Base-by-base conservation (phyloP, 2,888 invertebrate species). In the Trachelus stipa region DNA sequence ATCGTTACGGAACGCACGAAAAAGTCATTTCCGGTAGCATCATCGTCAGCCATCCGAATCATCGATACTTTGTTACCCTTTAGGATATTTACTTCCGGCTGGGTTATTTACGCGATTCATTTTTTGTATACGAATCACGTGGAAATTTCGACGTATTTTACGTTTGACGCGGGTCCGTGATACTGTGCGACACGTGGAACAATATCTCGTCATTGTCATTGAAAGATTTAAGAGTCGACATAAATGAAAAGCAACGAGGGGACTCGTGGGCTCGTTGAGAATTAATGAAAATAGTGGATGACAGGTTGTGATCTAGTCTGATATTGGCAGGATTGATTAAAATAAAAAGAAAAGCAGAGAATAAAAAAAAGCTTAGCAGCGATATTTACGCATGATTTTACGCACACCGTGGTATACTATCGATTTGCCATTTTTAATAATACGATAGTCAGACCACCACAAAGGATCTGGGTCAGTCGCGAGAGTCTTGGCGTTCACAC, bases 401-500 rank as follows among this genome's bases (percentile, higher is more conserved):
- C 40, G 23, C 40, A 23, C 40, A 40, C 40, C 23, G 23, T 23
- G 9, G 6, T 56, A 9, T 9, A 23, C 40, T 56, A 56, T 56
- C 40, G 40, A 56, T 56, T 56, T 56, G 6, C 23, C 40, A 23
- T 56, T 56, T 56, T 56, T 23, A 56, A 56, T 56, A 56, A 56
- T 56, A 56, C 40, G 40, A 56, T 9, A 56, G 40, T 23, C 23
- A 56, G 23, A 56, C 40, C 40, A 56, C 40, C 6, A 56, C 23
- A 56, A 56, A 56, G 40, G 40, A 56, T 56, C 23, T 56, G 40
- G 40, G 40, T 56, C 40, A 56, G 40, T 23, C 40, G 40, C 15
- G 40, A 40, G 40, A 23, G 6, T 56, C 23, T 56, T 9, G 40
- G 40, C 40, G 74, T 68, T 34, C 74, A 77, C 68, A 73, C 68